A percentile compares a stretch with the other conserved stretches of the same genome.
Evolutionary conservation across 2,888 invertebrate genomes (phyloP).

Genomic region (Macaria notata): DNA sequence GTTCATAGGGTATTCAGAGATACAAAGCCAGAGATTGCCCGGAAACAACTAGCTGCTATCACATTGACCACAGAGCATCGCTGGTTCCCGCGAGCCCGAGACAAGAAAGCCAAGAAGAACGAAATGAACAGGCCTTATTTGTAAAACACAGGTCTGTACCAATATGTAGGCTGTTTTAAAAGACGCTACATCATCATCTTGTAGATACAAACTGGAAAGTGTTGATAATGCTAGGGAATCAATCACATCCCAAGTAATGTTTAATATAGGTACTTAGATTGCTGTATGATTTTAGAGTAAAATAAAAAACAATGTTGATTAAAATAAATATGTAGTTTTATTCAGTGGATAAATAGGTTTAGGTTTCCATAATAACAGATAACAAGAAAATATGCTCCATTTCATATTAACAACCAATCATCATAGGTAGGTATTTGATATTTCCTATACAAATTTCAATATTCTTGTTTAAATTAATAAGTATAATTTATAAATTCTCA

Average conservation of each 20-base stretch:
- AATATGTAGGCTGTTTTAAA: too few relatives aligned
- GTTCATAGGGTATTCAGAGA: constrained; percentile 85
- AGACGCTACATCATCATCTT: too few relatives aligned
- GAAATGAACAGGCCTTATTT: constrained; percentile 88
- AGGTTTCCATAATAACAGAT: not conserved
- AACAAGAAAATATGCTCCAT: too few relatives aligned
- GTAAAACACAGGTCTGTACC: constrained; percentile 38
- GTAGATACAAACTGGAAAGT: too few relatives aligned
- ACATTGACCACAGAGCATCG: constrained; percentile 91
- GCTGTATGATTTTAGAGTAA: not conserved
- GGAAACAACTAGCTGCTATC: constrained; percentile 87
- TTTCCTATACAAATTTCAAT: too few relatives aligned
- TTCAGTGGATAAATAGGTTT: constrained; percentile 12
- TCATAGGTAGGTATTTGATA: too few relatives aligned
- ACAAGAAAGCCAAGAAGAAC: constrained; percentile 86
- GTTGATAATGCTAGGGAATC: too few relatives aligned
- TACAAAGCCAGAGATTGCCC: constrained; percentile 85
- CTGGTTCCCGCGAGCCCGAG: constrained; percentile 90
- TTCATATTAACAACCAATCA: too few relatives aligned
- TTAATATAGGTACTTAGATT: too few relatives aligned
- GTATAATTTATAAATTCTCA: not conserved
- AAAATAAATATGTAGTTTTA: constrained; percentile 15
- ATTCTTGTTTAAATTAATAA: too few relatives aligned
- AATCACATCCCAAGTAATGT: too few relatives aligned
- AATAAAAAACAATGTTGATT: constrained; percentile 6